Percentiles rank a stretch among this genome's conserved stretches.
These are phyloP conservation scores for Dicerorhinus sumatrensis DNA, from an alignment of 2,113 vertebrate species.

Conservation along the genomic window DNA sequence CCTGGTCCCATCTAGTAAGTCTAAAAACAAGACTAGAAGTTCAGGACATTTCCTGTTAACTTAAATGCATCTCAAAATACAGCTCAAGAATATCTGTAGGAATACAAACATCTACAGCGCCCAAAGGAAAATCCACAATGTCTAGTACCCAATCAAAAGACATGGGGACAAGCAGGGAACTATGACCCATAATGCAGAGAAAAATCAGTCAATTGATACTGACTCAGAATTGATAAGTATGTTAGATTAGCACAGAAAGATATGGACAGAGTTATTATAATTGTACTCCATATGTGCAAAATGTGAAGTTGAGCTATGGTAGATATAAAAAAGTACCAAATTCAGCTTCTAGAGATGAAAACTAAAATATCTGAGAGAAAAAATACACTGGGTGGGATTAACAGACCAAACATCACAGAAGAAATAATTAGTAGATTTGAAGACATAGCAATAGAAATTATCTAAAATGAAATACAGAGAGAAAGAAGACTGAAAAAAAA, in stretches of 20 bases:
- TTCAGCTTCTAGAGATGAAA: background rate
- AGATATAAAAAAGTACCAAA: background rate
- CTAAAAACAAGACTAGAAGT: background rate
- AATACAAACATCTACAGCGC: background rate
- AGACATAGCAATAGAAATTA: background rate
- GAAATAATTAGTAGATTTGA: background rate
- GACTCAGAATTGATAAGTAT: background rate
- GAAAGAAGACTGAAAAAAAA: no score
- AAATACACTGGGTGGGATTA: background rate
- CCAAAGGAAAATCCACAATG: background rate
- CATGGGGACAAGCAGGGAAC: background rate
- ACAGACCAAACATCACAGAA: background rate
- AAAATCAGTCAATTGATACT: background rate
- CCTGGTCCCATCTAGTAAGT: background rate
- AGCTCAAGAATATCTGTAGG: background rate
- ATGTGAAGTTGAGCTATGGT: background rate
- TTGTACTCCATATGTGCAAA: background rate
- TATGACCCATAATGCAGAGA: background rate
- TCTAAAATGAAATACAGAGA: no score
- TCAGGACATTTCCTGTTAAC: background rate
- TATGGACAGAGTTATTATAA: background rate
- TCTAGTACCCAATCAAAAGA: background rate
- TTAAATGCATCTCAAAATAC: background rate
- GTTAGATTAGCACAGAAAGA: background rate
- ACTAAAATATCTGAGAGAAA: background rate